Base-by-base conservation (phyloP, 2,113 vertebrate species). In the Etia nguti region DNA sequence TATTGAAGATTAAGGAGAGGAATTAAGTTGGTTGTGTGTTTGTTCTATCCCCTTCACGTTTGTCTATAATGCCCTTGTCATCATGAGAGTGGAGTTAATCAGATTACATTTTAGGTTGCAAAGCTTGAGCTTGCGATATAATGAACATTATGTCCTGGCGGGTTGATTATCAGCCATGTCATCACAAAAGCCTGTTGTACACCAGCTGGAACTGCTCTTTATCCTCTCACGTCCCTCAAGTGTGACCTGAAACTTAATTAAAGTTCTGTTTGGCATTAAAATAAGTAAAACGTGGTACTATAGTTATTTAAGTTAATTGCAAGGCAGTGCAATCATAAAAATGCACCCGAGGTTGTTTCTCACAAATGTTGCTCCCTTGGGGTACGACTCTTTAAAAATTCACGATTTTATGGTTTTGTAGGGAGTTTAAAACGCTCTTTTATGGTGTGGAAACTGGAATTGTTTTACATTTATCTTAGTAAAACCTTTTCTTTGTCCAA, bases 71-170 rank as follows among this genome's bases (percentile, higher is more conserved):
- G 75, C 88, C 88, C 81, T 85, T 93, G 88, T 94, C 92, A 90
- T 92, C 82, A 84, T 88, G 80, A 83, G 84, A 73, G 89, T 89
- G 77, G 75, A 60, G 89, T 86, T 93, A 92, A 92, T 94, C 90
- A 90, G 93, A 95, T 95, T 93, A 95, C 84, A 89, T 91, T 93
- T 95, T 90, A 92, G 90, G 82, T 94, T 93, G 90, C 91, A 88
- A 94, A 90, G 89, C 93, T 83, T 50, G 18, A 77, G 89, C 85
- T 75, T 36, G 90, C 55, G 11, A 88, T 92, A 86, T 84, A 93
- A 90, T 91, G 82, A 90, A 88, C 88, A 94, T 54, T 90, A 86
- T 80, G 90, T 90, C 81, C 77, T 9, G 31, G 79, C 75, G 36
- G 83, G 70, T 92, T 83, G 84, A 90, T 91, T 89, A 93, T 90